Base-by-base conservation (phyloP, 2,113 vertebrate species). In the Lamprotornis superbus region DNA sequence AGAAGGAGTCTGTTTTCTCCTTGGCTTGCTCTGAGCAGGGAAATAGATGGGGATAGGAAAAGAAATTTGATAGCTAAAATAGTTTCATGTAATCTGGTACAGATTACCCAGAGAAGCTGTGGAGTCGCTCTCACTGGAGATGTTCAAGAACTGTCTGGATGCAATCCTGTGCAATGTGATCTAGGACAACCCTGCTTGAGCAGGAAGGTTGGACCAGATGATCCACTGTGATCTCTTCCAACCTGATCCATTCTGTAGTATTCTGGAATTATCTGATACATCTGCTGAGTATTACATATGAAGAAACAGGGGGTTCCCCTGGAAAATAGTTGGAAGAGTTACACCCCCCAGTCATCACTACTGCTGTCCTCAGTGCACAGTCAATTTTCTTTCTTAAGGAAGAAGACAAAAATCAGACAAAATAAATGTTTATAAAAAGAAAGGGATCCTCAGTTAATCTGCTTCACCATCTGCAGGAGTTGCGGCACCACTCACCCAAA, bases 401-500 rank as follows among this genome's bases (percentile, higher is more conserved):
- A 52, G 64, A 49, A 52, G 64, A 49, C 13, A 64, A 73, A 83
- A 78, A 46, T 31, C 21, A 60, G 46, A 30, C 27, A 77, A 86
- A 83, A 52, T 19, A 71, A 53, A 33, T 55, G 28, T 50, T 83
- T 81, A 8, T n/a, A 40, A 79, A 81, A 77, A n/a, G 55, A 84
- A 57, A 63, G 7, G 10, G 21, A 42, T 75, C 30, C 21, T 85
- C 3, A 0, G 12, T 75, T 55, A 42, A 17, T 55, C 70, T 42
- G 19, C 30, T 44, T 67, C 16, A 20, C 21, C 11, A 30, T 46
- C 61, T 59, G 44, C 50, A 61, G 52, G 39, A 46, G 20, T 1
- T 70, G 59, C 0, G 0, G 50, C 31, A 75, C 37, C 30, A 35
- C 22, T 90, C 3, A 1, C 12, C 15, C 3, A 0, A 21, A 25